Evolutionary conservation across 2,113 vertebrate species (phyloP).

Genomic region (Aptenodytes patagonicus): DNA sequence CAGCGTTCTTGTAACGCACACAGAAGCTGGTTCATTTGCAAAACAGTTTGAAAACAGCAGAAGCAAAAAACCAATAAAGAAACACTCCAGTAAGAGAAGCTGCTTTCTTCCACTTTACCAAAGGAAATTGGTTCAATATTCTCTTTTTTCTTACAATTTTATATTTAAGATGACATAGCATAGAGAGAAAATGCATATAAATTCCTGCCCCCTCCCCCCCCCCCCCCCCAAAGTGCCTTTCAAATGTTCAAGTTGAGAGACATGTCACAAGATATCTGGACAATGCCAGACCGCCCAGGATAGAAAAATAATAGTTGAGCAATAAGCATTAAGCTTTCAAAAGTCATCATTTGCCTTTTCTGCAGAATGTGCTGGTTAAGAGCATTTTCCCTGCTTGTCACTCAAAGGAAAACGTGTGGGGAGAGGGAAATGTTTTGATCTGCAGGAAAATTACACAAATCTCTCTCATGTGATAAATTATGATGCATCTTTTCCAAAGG

Average conservation of each 20-base stretch:
- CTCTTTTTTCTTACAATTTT: background rate
- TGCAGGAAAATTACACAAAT: conserved; percentile 42
- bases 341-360: background rate
- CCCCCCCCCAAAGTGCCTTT: background rate
- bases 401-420: background rate
- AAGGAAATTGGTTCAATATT: background rate
- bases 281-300: background rate
- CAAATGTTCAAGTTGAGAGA: background rate
- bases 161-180: background rate
- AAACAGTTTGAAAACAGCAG: background rate
- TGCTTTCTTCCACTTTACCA: background rate
- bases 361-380: conserved; percentile 2
- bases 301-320: background rate
- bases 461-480: conserved; percentile 44
- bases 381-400: background rate
- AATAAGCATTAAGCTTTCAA: conserved; percentile 23
- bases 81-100: background rate
- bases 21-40: background rate
- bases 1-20: background rate
- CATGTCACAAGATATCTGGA: background rate
- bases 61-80: background rate
- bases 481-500: conserved; percentile 62
- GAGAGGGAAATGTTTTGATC: conserved; percentile 50
- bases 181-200: background rate
- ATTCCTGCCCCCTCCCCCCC: background rate